A percentile compares a stretch with the other conserved stretches of the same genome.
phyloP scores from a whole-genome alignment of 2,113 vertebrate species.

The Fregata magnificens region DNA sequence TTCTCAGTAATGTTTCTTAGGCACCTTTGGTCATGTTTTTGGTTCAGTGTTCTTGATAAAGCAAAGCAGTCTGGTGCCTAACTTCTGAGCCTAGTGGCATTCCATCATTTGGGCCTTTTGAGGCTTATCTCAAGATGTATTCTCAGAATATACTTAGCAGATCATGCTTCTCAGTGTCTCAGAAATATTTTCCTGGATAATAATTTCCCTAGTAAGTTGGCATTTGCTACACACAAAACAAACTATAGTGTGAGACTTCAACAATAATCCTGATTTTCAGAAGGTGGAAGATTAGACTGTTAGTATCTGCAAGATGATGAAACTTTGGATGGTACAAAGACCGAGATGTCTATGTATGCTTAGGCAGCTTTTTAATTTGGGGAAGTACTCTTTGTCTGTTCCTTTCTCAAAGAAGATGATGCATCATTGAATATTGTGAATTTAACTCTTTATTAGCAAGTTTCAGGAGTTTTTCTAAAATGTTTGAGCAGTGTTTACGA shows the following conservation, averaged over 20 bases:
- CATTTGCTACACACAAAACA: neutral
- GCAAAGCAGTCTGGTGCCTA: neutral
- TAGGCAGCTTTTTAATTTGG: neutral
- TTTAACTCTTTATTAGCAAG: neutral
- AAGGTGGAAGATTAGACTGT: neutral
- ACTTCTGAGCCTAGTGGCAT: neutral
- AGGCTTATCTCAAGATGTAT: neutral
- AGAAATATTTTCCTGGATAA: neutral
- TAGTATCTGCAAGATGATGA: neutral
- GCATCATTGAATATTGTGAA: neutral
- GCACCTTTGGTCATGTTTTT: neutral
- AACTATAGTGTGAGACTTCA: neutral
- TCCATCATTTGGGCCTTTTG: neutral
- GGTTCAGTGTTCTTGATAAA: neutral
- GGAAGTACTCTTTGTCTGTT: neutral
- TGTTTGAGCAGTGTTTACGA: neutral
- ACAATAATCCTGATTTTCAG: neutral
- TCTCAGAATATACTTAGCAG: neutral
- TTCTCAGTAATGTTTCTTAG: neutral
- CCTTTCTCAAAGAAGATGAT: neutral
- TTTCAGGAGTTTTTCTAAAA: neutral
- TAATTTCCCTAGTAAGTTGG: neutral
- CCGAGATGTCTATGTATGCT: neutral
- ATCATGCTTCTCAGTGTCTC: neutral
- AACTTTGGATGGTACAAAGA: neutral